Percentiles rank a stretch among this genome's conserved stretches.
phyloP scores from a whole-genome alignment of 1,140 invertebrate species.

The Meteorus sp. region DNA sequence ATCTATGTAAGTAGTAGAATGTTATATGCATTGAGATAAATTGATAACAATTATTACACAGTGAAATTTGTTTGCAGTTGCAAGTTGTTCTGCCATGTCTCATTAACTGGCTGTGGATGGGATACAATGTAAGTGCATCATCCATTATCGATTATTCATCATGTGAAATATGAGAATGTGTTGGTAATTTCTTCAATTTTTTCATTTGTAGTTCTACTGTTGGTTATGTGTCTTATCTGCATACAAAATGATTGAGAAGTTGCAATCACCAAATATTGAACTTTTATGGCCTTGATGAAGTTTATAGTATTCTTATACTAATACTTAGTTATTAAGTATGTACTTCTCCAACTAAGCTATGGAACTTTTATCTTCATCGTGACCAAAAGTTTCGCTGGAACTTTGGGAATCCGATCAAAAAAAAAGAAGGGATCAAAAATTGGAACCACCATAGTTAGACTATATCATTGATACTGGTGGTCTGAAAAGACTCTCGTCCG shows the following conservation, averaged over 20 bases:
- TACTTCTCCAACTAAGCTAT: slow-evolving; percentile 28
- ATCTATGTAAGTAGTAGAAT: slow-evolving; percentile 74
- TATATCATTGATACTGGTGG: no score
- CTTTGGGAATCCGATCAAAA: no score
- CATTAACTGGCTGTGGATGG: slow-evolving; percentile 77
- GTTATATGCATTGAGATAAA: neutral
- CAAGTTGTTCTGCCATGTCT: slow-evolving; percentile 75
- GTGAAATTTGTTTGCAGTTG: slow-evolving; percentile 63
- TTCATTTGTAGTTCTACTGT: slow-evolving; percentile 76
- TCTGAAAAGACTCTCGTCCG: no score
- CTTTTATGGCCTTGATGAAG: slow-evolving; percentile 67
- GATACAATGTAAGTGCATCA: slow-evolving; percentile 76
- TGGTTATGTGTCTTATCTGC: slow-evolving; percentile 82
- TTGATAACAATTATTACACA: slow-evolving; percentile 20
- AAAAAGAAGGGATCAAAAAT: no score
- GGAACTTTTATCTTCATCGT: no score
- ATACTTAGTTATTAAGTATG: slow-evolving; percentile 24
- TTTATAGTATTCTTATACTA: neutral
- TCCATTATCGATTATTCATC: slow-evolving; percentile 17
- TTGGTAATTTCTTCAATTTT: slow-evolving; percentile 17
- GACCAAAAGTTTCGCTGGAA: no score
- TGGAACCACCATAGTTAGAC: no score
- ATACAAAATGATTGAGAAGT: slow-evolving; percentile 76
- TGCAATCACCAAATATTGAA: slow-evolving; percentile 87
- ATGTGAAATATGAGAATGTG: slow-evolving; percentile 19